phyloP scores from a whole-genome alignment of 2,797 vertebrate genomes.

The Sebastes kiyomatsui region DNA sequence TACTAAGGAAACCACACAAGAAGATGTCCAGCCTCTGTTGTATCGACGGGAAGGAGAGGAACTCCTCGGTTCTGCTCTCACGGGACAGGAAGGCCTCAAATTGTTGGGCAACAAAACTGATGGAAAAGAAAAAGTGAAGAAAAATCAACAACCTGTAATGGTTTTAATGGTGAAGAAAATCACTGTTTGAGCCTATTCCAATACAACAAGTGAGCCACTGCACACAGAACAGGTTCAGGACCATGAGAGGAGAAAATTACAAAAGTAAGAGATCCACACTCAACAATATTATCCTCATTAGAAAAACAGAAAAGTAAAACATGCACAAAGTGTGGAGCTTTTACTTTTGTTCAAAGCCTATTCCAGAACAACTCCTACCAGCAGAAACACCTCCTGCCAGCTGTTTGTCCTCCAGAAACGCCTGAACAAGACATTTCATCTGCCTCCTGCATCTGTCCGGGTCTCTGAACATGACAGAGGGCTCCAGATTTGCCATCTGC shows the following conservation, averaged over 20 bases:
- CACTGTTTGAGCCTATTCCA: neutral
- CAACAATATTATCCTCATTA: neutral
- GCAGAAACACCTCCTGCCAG: neutral
- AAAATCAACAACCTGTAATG: neutral
- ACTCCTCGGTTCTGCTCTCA: neutral
- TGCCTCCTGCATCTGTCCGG: neutral
- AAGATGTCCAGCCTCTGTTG: neutral
- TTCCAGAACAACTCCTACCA: neutral
- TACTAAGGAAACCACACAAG: neutral
- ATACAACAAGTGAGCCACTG: neutral
- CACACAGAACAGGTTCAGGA: neutral
- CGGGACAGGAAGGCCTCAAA: neutral
- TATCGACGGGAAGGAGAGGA: neutral
- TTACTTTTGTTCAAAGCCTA: neutral
- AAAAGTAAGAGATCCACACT: neutral
- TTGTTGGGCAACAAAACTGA: neutral
- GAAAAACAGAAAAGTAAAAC: neutral
- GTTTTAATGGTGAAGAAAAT: neutral
- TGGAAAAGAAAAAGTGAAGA: neutral
- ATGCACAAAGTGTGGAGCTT: neutral
- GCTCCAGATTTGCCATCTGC: neutral
- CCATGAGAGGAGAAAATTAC: neutral
- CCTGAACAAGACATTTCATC: neutral
- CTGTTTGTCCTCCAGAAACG: neutral
- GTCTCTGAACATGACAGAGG: neutral